Evolutionary conservation across 2,888 invertebrate genomes (phyloP), one percentile per base, ranked within the genome.

Genomic region (Trachelus tabidus): DNA sequence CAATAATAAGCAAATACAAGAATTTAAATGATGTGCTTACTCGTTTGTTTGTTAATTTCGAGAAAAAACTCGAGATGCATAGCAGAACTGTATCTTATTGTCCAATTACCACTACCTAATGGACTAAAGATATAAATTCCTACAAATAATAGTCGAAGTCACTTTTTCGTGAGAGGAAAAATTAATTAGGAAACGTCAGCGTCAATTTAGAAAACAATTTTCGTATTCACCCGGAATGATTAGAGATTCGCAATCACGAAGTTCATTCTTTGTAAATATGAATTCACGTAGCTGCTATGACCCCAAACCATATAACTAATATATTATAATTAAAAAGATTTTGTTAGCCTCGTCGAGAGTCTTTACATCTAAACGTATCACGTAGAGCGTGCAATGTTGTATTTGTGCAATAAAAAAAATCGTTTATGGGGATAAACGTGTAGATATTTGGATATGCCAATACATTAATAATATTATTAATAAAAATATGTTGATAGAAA

Each of bases 1-100:
- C 79, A 88, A 82, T 87, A 86, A 34, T 34, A 31, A 71, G 34
- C 71, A 31, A 34, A 31, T 33, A 12, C 12, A 34, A 71, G 23
- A 12, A 34, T 15, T 12, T 9, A 9, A 31, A 30, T 30, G 6
- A 34, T 33, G 71, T 71, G 71, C 33, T 71, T 71, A 33, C 31
- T 15, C 9, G 71, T 71, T 71, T 33, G 34, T 31, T 34, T 71
- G 9, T 33, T 71, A 33, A 71, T 71, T 30, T 71, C 9, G 23
- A 31, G 23, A 31, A 30, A 3, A 12, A 12, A 31, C 31, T 33
- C 4, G 33, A 30, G n/a, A 31, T 12, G 71, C 33, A 71, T 71
- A 15, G 9, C 9, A 15, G 23, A 23, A 56, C 6, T 23, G 56
- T 56, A 15, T 9, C 23, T 2, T 23, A 56, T 56, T 56, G 23